A percentile compares a stretch with the other conserved stretches of the same genome.
Conservation (phyloP, 2,888 invertebrate genomes). For the Dryomyza anilis region DNA sequence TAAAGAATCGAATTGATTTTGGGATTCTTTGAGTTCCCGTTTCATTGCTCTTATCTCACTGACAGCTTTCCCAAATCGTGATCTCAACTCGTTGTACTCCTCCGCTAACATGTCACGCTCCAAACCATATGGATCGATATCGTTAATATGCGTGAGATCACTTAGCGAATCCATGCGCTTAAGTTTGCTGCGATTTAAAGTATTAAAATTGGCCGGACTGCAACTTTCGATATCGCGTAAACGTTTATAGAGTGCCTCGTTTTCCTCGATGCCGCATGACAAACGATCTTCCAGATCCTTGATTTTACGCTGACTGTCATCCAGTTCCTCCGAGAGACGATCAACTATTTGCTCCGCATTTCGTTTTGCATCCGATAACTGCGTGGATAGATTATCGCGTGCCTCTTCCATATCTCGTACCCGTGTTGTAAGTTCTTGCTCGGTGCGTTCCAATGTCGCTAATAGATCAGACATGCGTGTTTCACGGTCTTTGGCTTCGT, state of each 20-base stretch:
- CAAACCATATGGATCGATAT: constrained; percentile 74
- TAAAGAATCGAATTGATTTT: constrained; percentile 78
- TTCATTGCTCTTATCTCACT: constrained; percentile 84
- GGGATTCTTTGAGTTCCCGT: constrained; percentile 77
- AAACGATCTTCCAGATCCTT: constrained; percentile 63
- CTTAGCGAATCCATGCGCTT: constrained; percentile 77
- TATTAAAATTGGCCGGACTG: constrained; percentile 52
- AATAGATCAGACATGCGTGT: constrained; percentile 79
- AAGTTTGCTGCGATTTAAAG: constrained; percentile 57
- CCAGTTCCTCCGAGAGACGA: constrained; percentile 71
- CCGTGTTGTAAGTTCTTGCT: constrained; percentile 74
- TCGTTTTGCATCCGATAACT: constrained; percentile 72
- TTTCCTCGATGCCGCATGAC: constrained; percentile 76
- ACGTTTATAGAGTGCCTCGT: constrained; percentile 73
- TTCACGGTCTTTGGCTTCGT: constrained; percentile 74
- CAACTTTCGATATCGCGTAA: constrained; percentile 74
- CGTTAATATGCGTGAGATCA: constrained; percentile 81
- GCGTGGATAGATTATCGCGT: constrained; percentile 67
- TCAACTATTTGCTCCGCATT: constrained; percentile 74
- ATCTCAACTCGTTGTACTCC: constrained; percentile 77
- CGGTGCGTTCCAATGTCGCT: constrained; percentile 75
- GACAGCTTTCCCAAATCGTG: constrained; percentile 81
- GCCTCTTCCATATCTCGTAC: constrained; percentile 74
- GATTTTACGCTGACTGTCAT: constrained; percentile 68
- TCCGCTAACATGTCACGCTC: constrained; percentile 80